These are phyloP conservation scores for Phyto melanocephala DNA, from an alignment of 2,888 invertebrate genomes.

Conservation along the genomic window DNA sequence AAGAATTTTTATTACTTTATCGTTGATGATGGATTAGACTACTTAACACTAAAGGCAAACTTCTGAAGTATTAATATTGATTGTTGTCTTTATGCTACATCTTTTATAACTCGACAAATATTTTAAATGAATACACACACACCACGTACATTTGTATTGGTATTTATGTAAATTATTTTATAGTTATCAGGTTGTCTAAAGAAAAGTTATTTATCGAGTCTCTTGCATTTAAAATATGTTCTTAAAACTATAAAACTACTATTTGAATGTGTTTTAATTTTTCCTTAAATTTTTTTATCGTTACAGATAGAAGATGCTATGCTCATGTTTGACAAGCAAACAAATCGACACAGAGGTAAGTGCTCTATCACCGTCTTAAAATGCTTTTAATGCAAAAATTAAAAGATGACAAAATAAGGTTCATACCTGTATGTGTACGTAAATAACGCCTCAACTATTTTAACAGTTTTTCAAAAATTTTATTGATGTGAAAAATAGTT, in stretches of 20 bases:
- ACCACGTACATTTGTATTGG: not conserved
- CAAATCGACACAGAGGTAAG: conserved; percentile 99
- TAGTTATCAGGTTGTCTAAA: not conserved
- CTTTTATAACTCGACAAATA: no score
- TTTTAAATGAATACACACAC: no score
- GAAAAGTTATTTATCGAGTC: not conserved
- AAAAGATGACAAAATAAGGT: no score
- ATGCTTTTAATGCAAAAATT: no score
- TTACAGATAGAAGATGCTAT: conserved; percentile 99
- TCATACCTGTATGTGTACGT: no score
- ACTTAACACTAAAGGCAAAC: conserved; percentile 22
- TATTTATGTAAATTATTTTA: no score
- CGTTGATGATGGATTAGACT: conserved; percentile 30
- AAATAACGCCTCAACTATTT: no score
- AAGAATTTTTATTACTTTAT: not conserved
- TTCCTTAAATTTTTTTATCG: conserved; percentile 69
- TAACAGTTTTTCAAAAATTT: no score
- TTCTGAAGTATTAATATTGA: conserved; percentile 46
- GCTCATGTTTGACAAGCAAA: conserved; percentile 99
- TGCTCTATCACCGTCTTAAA: not conserved
- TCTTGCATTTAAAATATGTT: not conserved
- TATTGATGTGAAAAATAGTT: no score
- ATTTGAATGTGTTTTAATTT: not conserved
- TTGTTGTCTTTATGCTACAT: conserved; percentile 21
- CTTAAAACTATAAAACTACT: no score